Evolutionary conservation across 2,888 invertebrate genomes (phyloP), one percentile per base, ranked within the genome.

Genomic region (Hofmannophila pseudospretella): DNA sequence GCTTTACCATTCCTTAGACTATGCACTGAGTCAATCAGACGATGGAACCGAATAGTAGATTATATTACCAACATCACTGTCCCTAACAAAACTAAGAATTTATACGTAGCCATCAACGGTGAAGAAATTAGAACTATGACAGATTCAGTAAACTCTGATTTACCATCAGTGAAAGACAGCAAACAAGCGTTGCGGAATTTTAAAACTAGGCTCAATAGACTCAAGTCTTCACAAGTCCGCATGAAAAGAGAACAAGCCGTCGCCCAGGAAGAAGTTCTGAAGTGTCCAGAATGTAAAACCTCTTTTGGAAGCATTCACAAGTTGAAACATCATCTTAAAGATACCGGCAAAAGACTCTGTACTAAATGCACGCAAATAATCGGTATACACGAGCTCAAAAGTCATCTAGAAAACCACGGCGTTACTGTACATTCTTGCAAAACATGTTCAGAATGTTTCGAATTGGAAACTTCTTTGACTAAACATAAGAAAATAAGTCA

Each of bases 221-320:
- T 3, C 14, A 47, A 33, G 31, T 20, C 30, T 3, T 23, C 25
- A n/a, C 42, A 38, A 28, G 27, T 33, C 30, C 36, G 10, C 19
- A 5, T 4, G 22, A 4, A 34, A 13, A 7, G 20, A 36, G 36
- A 42, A 26, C 16, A 20, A 3, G 5, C 8, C 16, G 7, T 23
- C 10, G 7, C 7, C 12, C 2, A 11, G 7, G 10, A 5, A 2
- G 23, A 8, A 1, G 8, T n/a, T 9, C 4, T 62, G 27, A 41
- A 39, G 4, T 75, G 76, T 22, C 64, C 60, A 0, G 57, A 67
- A 9, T 76, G 76, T 23, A 46, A 42, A 0, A 46, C 47, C 0
- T 9, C 23, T 4, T 72, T 57, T 20, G 33, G 32, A 0, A 44
- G 44, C 1, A 4, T 59, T 0, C 36, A 29, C 7, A 49, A 46